Evolutionary conservation across 2,113 vertebrate species (phyloP).

Genomic region (Scytalopus superciliaris): DNA sequence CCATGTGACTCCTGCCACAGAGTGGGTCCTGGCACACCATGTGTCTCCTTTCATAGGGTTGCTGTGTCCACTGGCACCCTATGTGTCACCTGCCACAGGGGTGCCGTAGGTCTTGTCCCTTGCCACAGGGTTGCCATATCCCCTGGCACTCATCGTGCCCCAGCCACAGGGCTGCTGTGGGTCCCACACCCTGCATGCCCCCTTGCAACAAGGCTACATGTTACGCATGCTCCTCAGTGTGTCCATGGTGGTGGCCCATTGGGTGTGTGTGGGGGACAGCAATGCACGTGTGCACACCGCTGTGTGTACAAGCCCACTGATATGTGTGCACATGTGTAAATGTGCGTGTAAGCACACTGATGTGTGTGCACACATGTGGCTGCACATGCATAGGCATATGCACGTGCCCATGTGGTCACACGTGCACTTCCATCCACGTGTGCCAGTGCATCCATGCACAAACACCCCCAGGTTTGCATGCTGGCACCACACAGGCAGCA

Average conservation of each 20-base stretch:
- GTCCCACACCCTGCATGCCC: background rate
- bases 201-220: background rate
- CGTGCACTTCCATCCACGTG: background rate
- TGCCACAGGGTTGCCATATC: background rate
- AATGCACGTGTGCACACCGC: rapidly evolving
- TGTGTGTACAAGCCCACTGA: background rate
- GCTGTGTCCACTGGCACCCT: background rate
- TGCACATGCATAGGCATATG: rapidly evolving
- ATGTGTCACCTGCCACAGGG: background rate
- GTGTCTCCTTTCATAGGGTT: background rate
- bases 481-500: rapidly evolving
- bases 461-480: background rate
- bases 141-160: background rate
- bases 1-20: background rate
- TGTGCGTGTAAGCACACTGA: rapidly evolving
- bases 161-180: background rate
- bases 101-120: background rate
- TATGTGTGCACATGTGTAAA: rapidly evolving
- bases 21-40: background rate
- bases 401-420: background rate
- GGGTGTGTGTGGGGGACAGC: rapidly evolving
- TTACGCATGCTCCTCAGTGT: rapidly evolving
- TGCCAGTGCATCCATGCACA: background rate
- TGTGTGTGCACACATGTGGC: rapidly evolving
- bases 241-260: rapidly evolving